Evolutionary conservation across 2,113 vertebrate genomes (phyloP).

Genomic region (Atlantisia rogersi): DNA sequence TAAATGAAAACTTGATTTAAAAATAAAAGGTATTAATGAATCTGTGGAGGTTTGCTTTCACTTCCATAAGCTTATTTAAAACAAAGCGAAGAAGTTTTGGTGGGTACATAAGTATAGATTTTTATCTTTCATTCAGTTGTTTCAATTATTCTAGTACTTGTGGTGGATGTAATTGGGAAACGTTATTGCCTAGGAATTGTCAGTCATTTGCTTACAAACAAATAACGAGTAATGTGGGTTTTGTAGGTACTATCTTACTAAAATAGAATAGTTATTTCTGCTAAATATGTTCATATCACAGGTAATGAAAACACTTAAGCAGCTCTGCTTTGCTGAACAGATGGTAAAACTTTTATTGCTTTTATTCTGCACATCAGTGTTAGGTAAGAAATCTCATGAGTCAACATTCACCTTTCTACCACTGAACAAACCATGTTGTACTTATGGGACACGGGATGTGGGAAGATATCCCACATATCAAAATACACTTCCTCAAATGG

Average conservation of each 20-base stretch:
- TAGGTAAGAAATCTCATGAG: background rate
- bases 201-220: background rate
- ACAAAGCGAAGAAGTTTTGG: background rate
- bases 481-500: fast-evolving
- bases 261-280: background rate
- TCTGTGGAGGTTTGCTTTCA: background rate
- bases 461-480: background rate
- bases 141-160: background rate
- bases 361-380: background rate
- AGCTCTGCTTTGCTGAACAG: background rate
- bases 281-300: background rate
- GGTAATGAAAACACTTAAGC: background rate
- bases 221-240: background rate
- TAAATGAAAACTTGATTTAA: conserved; percentile 49
- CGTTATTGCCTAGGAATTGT: background rate
- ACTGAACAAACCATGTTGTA: background rate
- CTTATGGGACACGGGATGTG: background rate
- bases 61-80: conserved; percentile 2
- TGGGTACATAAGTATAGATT: background rate
- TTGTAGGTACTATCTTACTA: background rate
- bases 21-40: conserved; percentile 45
- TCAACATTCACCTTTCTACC: background rate
- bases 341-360: background rate
- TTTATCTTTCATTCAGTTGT: background rate
- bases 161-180: background rate